Base-by-base conservation (phyloP, 2,888 invertebrate species). In the Crossocerus cetratus region DNA sequence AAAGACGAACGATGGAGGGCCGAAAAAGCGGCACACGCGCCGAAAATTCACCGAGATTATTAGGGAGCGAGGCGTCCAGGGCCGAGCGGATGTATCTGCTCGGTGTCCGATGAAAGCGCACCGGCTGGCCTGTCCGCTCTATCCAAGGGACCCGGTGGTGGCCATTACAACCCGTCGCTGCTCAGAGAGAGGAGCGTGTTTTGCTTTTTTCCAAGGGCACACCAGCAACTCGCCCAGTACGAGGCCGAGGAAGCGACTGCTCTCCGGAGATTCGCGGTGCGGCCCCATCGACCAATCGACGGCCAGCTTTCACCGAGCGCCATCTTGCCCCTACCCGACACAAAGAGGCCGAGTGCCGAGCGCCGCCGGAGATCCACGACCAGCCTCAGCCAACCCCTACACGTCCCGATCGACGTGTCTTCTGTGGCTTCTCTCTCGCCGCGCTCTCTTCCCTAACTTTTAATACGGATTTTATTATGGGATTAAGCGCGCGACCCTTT, bases 191-290 rank as follows among this genome's bases (percentile, higher is more conserved):
- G 32, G 79, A 74, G 74, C 74, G 79, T 83, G 78, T 81, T 81
- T 76, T 76, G 56, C 62, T 69, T 74, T 64, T 76, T 73, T 72
- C 59, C 67, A 71, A 66, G 55, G 72, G 61, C 72, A 74, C 69
- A 74, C 69, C 78, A 68, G 59, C 75, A 76, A 78, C 81, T 68
- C 77, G 78, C 74, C 83, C 81, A 69, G 79, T 72, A 69, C 84
- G 83, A 79, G 58, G 74, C 71, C 81, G 78, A 79, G 72, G 70
- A 73, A 79, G 79, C 83, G 83, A 83, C 83, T 83, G 83, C 65
- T 77, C 83, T 84, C 83, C 80, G 82, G 76, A 82, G 82, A 84
- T 77, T 83, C 80, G 82, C 80, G 83, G 79, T 80, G 83, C 84
- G 82, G 76, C 64, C 84, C 76, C 82, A 83, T 82, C 84, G 83